These are phyloP conservation scores for Anagyrus pseudococci DNA, from an alignment of 2,888 invertebrate species.

Conservation along the genomic window DNA sequence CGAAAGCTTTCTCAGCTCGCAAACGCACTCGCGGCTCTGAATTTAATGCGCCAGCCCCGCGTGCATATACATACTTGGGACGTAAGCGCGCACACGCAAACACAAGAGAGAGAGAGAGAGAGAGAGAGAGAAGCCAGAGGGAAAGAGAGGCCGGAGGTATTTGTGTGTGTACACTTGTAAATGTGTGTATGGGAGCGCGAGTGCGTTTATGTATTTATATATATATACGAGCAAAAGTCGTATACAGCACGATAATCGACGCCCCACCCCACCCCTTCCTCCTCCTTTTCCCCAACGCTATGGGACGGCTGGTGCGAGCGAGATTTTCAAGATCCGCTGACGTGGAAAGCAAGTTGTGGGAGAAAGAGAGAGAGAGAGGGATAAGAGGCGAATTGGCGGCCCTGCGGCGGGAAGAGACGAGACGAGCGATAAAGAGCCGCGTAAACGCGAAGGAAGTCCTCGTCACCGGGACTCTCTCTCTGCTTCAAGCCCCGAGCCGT, in stretches of 20 bases:
- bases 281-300: too few species aligned
- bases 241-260: conserved; percentile 29
- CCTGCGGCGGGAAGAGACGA: conserved; percentile 17
- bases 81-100: not conserved
- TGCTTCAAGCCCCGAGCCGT: too few species aligned
- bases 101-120: not conserved
- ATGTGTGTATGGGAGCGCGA: not conserved
- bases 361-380: conserved; percentile 12
- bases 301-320: conserved; percentile 29
- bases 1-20: conserved; percentile 3
- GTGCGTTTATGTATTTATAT: conserved; percentile 4
- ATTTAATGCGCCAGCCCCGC: conserved; percentile 28
- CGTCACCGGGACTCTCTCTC: too few species aligned
- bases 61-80: not conserved
- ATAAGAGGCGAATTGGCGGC: too few species aligned
- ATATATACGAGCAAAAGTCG: conserved; percentile 5
- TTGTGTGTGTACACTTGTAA: not conserved
- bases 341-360: conserved; percentile 40
- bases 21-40: conserved; percentile 24
- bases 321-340: conserved; percentile 35
- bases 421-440: conserved; percentile 27
- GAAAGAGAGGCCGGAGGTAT: not conserved
- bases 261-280: not conserved
- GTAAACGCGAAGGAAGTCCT: conserved; percentile 28
- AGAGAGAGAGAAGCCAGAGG: not conserved